Percentiles rank a stretch among this genome's conserved stretches.
phyloP scores from a whole-genome alignment of 2,113 vertebrate species.

The Eublepharis macularius region DNA sequence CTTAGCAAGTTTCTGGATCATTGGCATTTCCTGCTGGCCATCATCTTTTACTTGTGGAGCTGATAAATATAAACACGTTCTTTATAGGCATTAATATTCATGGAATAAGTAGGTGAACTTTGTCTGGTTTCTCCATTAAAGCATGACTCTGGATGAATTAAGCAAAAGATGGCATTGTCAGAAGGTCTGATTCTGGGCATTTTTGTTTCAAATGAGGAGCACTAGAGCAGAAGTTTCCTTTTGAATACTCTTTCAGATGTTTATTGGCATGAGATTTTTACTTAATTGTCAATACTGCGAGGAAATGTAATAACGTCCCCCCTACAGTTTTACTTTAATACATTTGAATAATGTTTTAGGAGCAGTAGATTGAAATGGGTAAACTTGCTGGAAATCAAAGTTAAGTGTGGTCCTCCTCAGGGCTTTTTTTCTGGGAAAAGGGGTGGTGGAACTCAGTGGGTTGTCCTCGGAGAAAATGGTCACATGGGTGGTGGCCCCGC shows the following conservation, averaged over 20 bases:
- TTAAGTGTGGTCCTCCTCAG: background rate
- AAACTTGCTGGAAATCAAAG: background rate
- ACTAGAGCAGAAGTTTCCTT: conserved; percentile 12
- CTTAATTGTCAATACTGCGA: conserved; percentile 8
- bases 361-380: background rate
- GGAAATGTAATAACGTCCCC: background rate
- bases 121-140: background rate
- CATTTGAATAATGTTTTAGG: background rate
- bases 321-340: background rate
- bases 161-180: background rate
- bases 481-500: too few relatives aligned
- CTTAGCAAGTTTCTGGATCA: conserved; percentile 15
- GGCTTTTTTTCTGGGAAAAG: too few relatives aligned
- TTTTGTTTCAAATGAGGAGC: background rate
- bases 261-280: background rate
- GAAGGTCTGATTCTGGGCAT: background rate
- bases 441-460: too few relatives aligned
- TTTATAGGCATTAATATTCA: conserved; percentile 30
- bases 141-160: background rate
- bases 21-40: conserved; percentile 5
- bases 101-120: conserved; percentile 4
- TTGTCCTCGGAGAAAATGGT: too few relatives aligned
- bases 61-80: conserved; percentile 6
- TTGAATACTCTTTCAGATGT: background rate
- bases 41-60: conserved; percentile 2